A percentile compares a stretch with the other conserved stretches of the same genome.
Conservation (phyloP, 2,113 vertebrate genomes). For the Archocentrus centrarchus region DNA sequence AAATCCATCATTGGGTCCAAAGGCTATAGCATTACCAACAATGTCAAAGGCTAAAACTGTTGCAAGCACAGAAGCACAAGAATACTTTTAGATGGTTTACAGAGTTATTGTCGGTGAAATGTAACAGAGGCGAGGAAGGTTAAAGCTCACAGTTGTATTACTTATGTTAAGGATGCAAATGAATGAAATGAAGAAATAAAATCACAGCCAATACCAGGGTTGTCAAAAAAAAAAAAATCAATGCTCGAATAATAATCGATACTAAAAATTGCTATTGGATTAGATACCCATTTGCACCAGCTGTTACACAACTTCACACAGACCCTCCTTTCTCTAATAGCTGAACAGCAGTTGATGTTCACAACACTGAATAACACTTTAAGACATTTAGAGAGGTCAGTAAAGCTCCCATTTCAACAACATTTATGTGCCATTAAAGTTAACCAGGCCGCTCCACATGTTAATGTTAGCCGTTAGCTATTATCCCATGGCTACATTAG, state of each 20-base stretch:
- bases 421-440: not conserved
- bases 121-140: not conserved
- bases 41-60: not conserved
- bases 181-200: not conserved
- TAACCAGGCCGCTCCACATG: not conserved
- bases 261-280: not conserved
- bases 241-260: not conserved
- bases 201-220: not conserved
- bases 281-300: not conserved
- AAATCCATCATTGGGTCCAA: not conserved
- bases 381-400: not conserved
- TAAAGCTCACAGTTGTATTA: not conserved
- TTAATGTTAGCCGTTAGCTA: not conserved
- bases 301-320: too few species aligned
- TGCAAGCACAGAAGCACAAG: too few species aligned
- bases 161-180: not conserved
- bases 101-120: not conserved
- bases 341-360: not conserved
- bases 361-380: not conserved
- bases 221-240: not conserved
- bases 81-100: not conserved
- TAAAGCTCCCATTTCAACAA: not conserved
- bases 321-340: too few species aligned
- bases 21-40: not conserved
- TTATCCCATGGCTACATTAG: not conserved